Base-by-base conservation (phyloP, 2,113 vertebrate genomes). In the Neoarius graeffei region DNA sequence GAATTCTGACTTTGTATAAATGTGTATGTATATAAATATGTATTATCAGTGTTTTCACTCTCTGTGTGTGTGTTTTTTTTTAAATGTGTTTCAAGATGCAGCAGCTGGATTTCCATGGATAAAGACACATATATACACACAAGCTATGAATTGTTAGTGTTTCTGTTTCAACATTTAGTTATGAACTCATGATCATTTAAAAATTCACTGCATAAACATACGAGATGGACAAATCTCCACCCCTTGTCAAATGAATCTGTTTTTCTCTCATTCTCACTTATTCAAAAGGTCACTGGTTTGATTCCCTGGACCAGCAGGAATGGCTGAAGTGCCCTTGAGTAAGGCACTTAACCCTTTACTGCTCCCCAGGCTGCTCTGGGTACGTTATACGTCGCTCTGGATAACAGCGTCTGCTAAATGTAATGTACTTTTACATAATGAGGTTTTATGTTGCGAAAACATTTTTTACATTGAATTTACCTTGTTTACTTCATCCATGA, bases 11-110 rank as follows among this genome's bases (percentile, higher is more conserved):
- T 96, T 95, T 96, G 93, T 96, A 96, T 95, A 94, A 90, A 89
- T 90, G 90, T 90, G 85, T 94, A 95, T 95, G 94, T 94, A 96
- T 94, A 95, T 95, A 95, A 96, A 96, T 92, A 88, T 89, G 94
- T 94, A 90, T 90, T 93, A 95, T 94, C 92, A 93, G 91, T 95
- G 93, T 94, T 92, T 86, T 89, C 54, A 87, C 52, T 87, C 85
- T 89, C 71, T 76, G 87, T 66, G 71, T 85, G 25, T 15, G 57
- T 87, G 71, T 60, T 81, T 82, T 71, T 42, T 42, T 42, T 42
- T 42, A 4, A 42, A 42, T 42, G 42, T 42, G 42, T 42, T 42
- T 42, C 42, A 42, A 14, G 9, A 77, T 77, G 48, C 23, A 77
- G 35, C 35, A 74, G 48, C 74, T 52, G 20, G 50, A 20, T 50